Evolutionary conservation across 2,113 vertebrate species (phyloP), one percentile per base, ranked within the genome.

Genomic region (Madoqua kirkii): DNA sequence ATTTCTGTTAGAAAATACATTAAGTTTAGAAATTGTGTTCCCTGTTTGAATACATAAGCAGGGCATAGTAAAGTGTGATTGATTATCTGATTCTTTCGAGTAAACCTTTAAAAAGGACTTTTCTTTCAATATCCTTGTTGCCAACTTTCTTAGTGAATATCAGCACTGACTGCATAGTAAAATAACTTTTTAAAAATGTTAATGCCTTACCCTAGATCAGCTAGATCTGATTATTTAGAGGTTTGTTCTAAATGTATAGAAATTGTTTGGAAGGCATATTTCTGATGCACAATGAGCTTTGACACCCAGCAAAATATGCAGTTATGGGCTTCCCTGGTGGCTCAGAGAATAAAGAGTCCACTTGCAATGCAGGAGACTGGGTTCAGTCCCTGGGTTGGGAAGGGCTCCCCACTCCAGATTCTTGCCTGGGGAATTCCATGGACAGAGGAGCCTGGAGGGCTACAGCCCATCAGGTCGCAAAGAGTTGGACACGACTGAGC

Each of bases 41-140:
- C 21, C 54, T 74, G 19, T 93, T 96, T 97, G 97, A 97, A 97
- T 95, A 97, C 59, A 74, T 74, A 97, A 96, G 96, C 25, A 89
- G 91, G 62, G 25, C 62, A 52, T 13, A 40, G 87, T 74, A 88
- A 96, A 96, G 71, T 93, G 31, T 98, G 95, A 97, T 96, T 94
- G 94, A 96, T 97, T 95, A 85, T 93, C 92, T 87, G 82, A 74
- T 86, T 89, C 45, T 94, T 88, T 76, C 54, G 40, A 93, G 27
- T 84, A 78, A 94, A 88, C 33, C 86, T 93, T 92, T 62, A 57
- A 79, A 92, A 91, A 89, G 31, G 25, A 43, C 13, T 84, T 76
- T 31, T 29, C n/a, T 79, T 85, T 62, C 16, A 31, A 40, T 21
- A 67, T 36, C 25, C 29, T 91, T 55, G 43, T 86, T 76, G 62